phyloP scores from a whole-genome alignment of 2,113 vertebrate genomes.

The Odobenus rosmarus region DNA sequence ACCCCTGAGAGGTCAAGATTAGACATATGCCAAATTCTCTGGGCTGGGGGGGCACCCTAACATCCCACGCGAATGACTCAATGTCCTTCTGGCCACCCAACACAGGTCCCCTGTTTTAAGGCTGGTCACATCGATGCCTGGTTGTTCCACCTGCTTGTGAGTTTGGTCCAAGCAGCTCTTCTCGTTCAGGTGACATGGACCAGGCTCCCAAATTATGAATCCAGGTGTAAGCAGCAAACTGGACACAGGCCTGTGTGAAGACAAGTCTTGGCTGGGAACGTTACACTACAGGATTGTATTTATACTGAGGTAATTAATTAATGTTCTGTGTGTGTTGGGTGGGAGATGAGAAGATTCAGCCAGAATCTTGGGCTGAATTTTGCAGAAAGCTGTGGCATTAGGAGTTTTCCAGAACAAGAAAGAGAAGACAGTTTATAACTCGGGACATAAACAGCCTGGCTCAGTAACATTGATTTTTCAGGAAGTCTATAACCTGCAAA shows the following conservation, averaged over 20 bases:
- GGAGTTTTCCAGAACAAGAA: not conserved
- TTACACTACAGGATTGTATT: not conserved
- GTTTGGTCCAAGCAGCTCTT: not conserved
- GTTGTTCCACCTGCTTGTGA: not conserved
- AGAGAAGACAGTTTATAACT: not conserved
- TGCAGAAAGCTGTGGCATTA: not conserved
- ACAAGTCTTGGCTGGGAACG: not conserved
- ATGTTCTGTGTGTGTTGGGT: not conserved
- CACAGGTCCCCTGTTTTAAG: not conserved
- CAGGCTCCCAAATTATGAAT: not conserved
- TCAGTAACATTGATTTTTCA: conserved; percentile 43
- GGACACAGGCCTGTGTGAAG: not conserved
- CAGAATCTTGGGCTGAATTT: not conserved
- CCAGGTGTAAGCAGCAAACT: not conserved
- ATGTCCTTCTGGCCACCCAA: not conserved
- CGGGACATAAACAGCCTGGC: not conserved
- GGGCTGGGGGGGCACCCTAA: not conserved
- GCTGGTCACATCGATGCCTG: fast-evolving
- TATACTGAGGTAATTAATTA: not conserved
- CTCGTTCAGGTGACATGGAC: not conserved
- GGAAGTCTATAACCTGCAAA: conserved; percentile 29
- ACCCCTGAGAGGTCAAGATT: not conserved
- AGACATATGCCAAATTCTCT: not conserved
- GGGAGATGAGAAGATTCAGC: too few relatives aligned
- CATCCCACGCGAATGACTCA: not conserved